A percentile compares a stretch with the other conserved stretches of the same genome.
These are phyloP conservation scores for Corynorhinus townsendii DNA, from an alignment of 2,113 vertebrate species.

Conservation along the genomic window DNA sequence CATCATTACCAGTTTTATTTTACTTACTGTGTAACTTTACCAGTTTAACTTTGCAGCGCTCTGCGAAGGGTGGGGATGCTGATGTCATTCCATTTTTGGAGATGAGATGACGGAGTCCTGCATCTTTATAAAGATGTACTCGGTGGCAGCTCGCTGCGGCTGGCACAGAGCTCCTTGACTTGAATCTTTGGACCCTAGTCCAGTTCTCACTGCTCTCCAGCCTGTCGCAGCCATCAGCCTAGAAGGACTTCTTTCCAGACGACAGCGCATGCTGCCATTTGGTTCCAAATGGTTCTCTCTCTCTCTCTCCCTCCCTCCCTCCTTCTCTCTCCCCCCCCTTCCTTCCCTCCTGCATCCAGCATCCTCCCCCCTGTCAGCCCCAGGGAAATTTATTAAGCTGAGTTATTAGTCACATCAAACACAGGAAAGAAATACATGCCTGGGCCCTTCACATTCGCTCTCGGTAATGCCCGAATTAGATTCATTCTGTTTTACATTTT, in stretches of 20 bases:
- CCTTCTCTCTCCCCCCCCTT: too few relatives aligned
- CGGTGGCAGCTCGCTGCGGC: neutral
- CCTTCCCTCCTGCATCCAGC: neutral
- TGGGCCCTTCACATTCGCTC: constrained; percentile 63
- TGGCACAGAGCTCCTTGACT: neutral
- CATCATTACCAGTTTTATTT: neutral
- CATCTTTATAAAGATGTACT: neutral
- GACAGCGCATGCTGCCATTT: neutral
- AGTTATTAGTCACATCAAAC: constrained; percentile 69
- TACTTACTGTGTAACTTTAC: neutral
- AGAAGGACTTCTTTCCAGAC: neutral
- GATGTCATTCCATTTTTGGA: neutral
- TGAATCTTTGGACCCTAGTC: neutral
- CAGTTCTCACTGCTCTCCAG: neutral
- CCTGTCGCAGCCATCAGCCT: neutral
- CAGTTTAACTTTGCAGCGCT: neutral
- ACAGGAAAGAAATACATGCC: constrained; percentile 56
- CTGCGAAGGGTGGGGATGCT: neutral
- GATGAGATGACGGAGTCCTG: neutral
- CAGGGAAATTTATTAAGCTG: constrained; percentile 71
- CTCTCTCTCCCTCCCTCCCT: too few relatives aligned
- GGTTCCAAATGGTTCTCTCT: neutral
- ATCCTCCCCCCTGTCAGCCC: neutral
- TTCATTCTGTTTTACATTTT: constrained; percentile 78
- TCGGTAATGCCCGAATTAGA: constrained; percentile 73